A percentile compares a stretch with the other conserved stretches of the same genome.
These are phyloP conservation scores for Caranx melampygus DNA, from an alignment of 2,113 vertebrate species.

Conservation along the genomic window DNA sequence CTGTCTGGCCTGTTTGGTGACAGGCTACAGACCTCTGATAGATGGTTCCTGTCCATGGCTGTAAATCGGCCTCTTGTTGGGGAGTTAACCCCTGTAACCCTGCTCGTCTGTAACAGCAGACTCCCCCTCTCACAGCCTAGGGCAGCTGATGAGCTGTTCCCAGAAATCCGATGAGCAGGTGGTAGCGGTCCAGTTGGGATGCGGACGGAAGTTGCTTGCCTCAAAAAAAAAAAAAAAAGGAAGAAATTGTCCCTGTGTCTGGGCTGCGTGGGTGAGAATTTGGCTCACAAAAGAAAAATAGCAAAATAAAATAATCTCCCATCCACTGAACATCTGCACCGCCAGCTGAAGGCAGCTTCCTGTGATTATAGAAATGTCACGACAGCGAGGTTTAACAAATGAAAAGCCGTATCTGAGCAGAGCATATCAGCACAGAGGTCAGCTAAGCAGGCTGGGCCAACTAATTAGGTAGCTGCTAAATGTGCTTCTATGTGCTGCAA, in stretches of 20 bases:
- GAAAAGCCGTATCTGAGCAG: slow-evolving; percentile 27
- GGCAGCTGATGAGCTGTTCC: slow-evolving; percentile 73
- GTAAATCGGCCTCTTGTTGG: slow-evolving; percentile 81
- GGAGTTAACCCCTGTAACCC: slow-evolving; percentile 78
- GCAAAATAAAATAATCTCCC: slow-evolving; percentile 40
- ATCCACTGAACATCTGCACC: slow-evolving; percentile 55
- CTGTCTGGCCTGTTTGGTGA: slow-evolving; percentile 55
- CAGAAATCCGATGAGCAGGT: slow-evolving; percentile 77
- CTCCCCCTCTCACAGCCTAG: slow-evolving; percentile 66
- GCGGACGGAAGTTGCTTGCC: slow-evolving; percentile 48
- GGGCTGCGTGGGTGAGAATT: slow-evolving; percentile 60
- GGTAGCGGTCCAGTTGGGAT: slow-evolving; percentile 64
- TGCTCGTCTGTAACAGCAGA: slow-evolving; percentile 69
- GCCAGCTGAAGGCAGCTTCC: slow-evolving; percentile 65
- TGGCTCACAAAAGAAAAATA: slow-evolving; percentile 17
- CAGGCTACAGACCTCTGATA: slow-evolving; percentile 76
- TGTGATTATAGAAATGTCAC: slow-evolving; percentile 55
- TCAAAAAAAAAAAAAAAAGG: not conserved
- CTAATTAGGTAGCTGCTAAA: slow-evolving; percentile 45
- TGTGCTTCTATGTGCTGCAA: slow-evolving; percentile 33
- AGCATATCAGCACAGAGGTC: slow-evolving; percentile 34
- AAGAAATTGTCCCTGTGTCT: slow-evolving; percentile 30
- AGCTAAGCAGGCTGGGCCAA: slow-evolving; percentile 14
- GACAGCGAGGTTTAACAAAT: slow-evolving; percentile 24
- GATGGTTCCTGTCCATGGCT: slow-evolving; percentile 74